phyloP scores from a whole-genome alignment of 2,888 invertebrate species.

The Rhorus exstirpatorius region DNA sequence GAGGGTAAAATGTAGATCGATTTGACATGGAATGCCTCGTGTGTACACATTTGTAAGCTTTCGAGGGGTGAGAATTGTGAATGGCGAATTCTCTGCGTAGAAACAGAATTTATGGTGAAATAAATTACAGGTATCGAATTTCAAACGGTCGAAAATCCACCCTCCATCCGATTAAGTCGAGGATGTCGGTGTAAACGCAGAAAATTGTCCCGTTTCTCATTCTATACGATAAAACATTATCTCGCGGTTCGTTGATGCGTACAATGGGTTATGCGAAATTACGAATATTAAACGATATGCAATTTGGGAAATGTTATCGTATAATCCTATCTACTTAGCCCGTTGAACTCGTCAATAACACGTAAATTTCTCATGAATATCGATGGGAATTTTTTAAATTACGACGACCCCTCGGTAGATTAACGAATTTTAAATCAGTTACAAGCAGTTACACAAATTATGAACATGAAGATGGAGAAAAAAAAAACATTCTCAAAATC shows the following conservation, averaged over 20 bases:
- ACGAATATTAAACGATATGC: constrained; percentile 21
- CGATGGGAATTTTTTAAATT: neutral
- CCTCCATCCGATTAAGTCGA: constrained; percentile 71
- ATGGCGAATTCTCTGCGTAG: constrained; percentile 46
- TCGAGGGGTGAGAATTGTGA: constrained; percentile 42
- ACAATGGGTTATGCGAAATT: neutral
- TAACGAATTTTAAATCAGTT: neutral
- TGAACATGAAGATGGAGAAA: neutral
- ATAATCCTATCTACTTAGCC: constrained; percentile 9
- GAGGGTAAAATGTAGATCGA: neutral
- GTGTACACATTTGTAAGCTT: constrained; percentile 10
- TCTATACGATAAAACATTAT: constrained; percentile 48
- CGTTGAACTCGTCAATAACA: neutral
- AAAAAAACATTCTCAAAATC: neutral
- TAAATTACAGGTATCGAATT: constrained; percentile 76
- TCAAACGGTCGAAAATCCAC: constrained; percentile 69
- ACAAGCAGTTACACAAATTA: too few relatives aligned
- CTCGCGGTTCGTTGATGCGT: constrained; percentile 22
- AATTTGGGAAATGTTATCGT: neutral
- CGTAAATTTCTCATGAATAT: neutral
- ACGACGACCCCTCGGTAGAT: neutral
- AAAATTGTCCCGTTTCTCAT: constrained; percentile 40
- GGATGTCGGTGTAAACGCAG: constrained; percentile 50
- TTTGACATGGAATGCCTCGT: constrained; percentile 11
- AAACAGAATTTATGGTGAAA: constrained; percentile 76